These are phyloP conservation scores for Teleiodes luculella DNA, from an alignment of 2,888 invertebrate species.

Conservation along the genomic window DNA sequence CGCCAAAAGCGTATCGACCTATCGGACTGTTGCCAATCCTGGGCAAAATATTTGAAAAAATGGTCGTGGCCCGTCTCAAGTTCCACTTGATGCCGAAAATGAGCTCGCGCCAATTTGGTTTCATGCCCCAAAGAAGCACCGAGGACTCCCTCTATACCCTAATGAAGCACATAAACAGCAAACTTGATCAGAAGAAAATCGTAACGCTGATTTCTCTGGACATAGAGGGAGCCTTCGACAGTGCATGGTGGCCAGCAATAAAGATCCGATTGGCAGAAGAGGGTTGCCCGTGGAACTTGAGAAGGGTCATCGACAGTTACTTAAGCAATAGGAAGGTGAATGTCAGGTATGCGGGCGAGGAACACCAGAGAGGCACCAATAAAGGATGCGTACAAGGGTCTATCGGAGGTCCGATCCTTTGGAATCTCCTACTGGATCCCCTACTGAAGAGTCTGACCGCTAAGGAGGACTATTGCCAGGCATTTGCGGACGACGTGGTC, in stretches of 20 bases:
- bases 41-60: conserved; percentile 1
- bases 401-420: not conserved
- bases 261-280: too few species aligned
- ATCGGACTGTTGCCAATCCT: not conserved
- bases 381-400: conserved; percentile 6
- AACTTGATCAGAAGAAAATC: not conserved
- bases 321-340: not conserved
- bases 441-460: not conserved
- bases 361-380: not conserved
- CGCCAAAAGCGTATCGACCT: conserved; percentile 12
- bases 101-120: conserved; percentile 23
- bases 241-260: not conserved
- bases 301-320: not conserved
- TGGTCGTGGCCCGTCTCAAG: conserved; percentile 8
- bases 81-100: conserved; percentile 17
- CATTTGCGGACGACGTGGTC: not conserved
- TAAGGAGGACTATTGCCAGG: too few species aligned
- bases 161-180: not conserved
- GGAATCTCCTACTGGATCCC: not conserved
- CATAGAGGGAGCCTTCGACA: not conserved
- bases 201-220: not conserved
- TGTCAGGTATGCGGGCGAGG: not conserved
- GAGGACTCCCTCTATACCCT: not conserved
- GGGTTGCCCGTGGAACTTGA: too few species aligned
- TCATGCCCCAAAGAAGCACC: conserved; percentile 22